These are phyloP conservation scores for Malurus splendens DNA, from an alignment of 2,797 vertebrate species.

Conservation along the genomic window DNA sequence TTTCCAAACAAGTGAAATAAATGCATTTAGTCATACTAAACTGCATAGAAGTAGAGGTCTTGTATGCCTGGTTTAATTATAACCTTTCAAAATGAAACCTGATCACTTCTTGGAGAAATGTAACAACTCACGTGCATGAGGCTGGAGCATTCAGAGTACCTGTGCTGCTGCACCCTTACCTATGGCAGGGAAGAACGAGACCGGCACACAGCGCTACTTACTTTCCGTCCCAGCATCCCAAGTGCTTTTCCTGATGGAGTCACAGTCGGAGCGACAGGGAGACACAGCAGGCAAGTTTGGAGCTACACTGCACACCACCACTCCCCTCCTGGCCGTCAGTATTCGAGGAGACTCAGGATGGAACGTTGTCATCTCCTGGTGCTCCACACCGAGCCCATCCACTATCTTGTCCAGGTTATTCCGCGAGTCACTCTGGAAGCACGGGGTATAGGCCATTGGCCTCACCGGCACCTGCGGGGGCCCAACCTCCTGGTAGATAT, in stretches of 20 bases:
- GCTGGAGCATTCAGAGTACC: background rate
- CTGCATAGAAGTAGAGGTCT: background rate
- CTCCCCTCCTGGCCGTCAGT: slow-evolving; percentile 83
- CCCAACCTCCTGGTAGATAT: slow-evolving; percentile 85
- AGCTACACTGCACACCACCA: slow-evolving; percentile 95
- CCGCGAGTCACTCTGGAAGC: slow-evolving; percentile 88
- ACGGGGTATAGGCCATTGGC: slow-evolving; percentile 94
- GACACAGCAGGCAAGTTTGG: slow-evolving; percentile 88
- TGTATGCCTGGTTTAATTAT: background rate
- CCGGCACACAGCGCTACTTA: slow-evolving; percentile 32
- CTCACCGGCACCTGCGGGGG: slow-evolving; percentile 93
- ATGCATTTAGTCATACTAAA: background rate
- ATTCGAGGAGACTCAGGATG: slow-evolving; percentile 91
- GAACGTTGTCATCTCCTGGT: slow-evolving; percentile 95
- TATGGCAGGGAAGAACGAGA: fast-evolving
- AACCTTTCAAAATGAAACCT: background rate
- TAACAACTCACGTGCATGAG: background rate
- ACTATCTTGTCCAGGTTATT: slow-evolving; percentile 87
- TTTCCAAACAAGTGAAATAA: background rate
- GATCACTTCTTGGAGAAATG: background rate
- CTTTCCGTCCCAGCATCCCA: slow-evolving; percentile 86
- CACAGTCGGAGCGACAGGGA: slow-evolving; percentile 90
- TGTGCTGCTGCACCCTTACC: background rate
- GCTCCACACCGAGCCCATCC: slow-evolving; percentile 80
- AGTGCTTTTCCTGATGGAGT: slow-evolving; percentile 88